Evolutionary conservation across 2,113 vertebrate genomes (phyloP), one percentile per base, ranked within the genome.

Genomic region (Rhizomys pruinosus): DNA sequence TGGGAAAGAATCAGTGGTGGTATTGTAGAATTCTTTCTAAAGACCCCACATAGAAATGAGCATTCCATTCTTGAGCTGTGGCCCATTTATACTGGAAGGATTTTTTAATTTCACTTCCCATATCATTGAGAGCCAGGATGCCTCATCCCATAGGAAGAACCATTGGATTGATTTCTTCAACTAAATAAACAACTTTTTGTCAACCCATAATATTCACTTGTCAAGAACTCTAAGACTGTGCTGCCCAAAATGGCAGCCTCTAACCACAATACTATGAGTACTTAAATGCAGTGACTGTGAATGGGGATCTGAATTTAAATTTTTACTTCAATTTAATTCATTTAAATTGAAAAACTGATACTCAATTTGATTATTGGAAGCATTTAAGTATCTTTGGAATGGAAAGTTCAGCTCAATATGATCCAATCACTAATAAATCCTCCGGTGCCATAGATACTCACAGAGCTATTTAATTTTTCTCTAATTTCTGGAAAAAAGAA

Each of bases 11-110:
- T 85, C 79, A 82, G 47, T 95, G 85, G 57, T 84, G 61, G 68
- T 64, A 84, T 92, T 88, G 68, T 87, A 80, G 93, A 87, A 95
- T 96, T 92, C 61, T 94, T 96, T 95, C 87, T 91, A 89, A 95
- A 85, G 55, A 92, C 61, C 15, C 64, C 22, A 8, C 87, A 27
- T 37, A 90, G 90, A 94, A 90, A 68, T 87, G 39, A 84, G 42
- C n/a, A 69, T 44, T 59, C 29, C 59, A 12, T 95, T 95, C 72
- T 89, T 92, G 72, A 97, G 88, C 79, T 82, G 25, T 80, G 68
- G 71, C 71, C 66, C 71, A 82, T 94, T 95, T 92, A 66, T 82
- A 82, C 47, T 77, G 20, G 85, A 52, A 69, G 79, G 44, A 25
- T 74, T 89, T 94, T 78, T 92, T 72, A n/a, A n/a, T 92, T 91